Percentiles rank a stretch among this genome's conserved stretches.
phyloP scores from a whole-genome alignment of 2,797 vertebrate species.

The Microctenopoma steveboyesi region DNA sequence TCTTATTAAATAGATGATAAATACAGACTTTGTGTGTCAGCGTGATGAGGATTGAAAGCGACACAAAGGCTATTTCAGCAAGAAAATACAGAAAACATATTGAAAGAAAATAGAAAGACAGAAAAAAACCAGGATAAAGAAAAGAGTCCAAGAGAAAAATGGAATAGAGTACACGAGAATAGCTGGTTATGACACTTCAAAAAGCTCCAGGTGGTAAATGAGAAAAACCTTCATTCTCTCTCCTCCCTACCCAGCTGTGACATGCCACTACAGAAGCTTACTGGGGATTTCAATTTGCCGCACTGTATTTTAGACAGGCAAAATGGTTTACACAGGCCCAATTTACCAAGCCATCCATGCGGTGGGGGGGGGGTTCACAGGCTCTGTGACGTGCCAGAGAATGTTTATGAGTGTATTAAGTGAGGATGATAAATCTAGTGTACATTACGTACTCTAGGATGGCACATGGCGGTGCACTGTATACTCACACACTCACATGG shows the following conservation, averaged over 20 bases:
- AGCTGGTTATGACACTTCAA: constrained; percentile 74
- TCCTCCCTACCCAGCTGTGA: constrained; percentile 73
- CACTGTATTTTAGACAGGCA: constrained; percentile 73
- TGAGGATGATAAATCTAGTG: constrained; percentile 76
- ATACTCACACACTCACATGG: constrained; percentile 53
- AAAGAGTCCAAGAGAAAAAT: constrained; percentile 42
- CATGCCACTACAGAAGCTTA: constrained; percentile 72
- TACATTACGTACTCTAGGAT: constrained; percentile 47
- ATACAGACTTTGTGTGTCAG: constrained; percentile 55
- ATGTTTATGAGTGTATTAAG: constrained; percentile 82
- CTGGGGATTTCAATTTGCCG: constrained; percentile 79
- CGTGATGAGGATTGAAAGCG: constrained; percentile 54
- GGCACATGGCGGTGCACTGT: constrained; percentile 28
- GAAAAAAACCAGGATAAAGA: constrained; percentile 11
- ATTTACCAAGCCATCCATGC: constrained; percentile 69
- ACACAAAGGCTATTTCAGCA: constrained; percentile 46
- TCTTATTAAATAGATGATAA: constrained; percentile 48
- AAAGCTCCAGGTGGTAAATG: constrained; percentile 80
- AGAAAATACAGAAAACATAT: constrained; percentile 10
- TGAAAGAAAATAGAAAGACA: constrained; percentile 7
- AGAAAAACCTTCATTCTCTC: constrained; percentile 70
- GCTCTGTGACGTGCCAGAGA: constrained; percentile 62
- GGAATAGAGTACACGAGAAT: constrained; percentile 49
- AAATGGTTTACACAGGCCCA: constrained; percentile 78
- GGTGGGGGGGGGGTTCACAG: constrained; percentile 50